Evolutionary conservation across 2,113 vertebrate species (phyloP), one percentile per base, ranked within the genome.

Genomic region (Onychostoma macrolepis): DNA sequence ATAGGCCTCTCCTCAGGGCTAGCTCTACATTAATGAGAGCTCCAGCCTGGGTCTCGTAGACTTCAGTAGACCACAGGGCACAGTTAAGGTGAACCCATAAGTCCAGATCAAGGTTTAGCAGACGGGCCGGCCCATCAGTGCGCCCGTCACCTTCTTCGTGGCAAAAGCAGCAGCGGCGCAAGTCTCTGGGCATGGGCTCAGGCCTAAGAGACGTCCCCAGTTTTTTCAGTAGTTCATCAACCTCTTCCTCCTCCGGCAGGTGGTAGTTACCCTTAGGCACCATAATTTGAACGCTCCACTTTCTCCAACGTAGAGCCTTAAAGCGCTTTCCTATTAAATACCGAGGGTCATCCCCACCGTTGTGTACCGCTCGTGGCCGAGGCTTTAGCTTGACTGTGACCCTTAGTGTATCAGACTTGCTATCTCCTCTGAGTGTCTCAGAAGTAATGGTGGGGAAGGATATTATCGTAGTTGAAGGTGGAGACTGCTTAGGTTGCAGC

Each of bases 31-130:
- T 99, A 83, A 99, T 99, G 87, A 99, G 96, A 61, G 98, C 98
- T 12, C 98, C 98, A 12, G 98, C 98, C 94, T 99, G 98, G 13
- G 98, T 99, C 95, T 99, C 98, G 0, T 99, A 99, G 86, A 99
- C 98, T 93, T 99, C 97, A 0, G 96, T 96, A 92, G 97, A 97
- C 97, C 97, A 97, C 89, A 97, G 96, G 6, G 97, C 97, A 65
- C 97, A 97, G 84, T 97, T 97, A 90, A 97, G 89, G 91, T 97
- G 97, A 91, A 99, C 98, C 98, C 98, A 99, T 82, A 99, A 94
- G 90, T 99, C 98, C 92, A 99, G 93, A 94, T 99, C 98, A 36
- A 99, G 95, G 93, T 99, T 99, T 58, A 99, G 97, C 10, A 99
- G 96, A 82, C 98, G 92, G 1, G 97, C 98, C 0, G 98, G 96